Evolutionary conservation across 2,888 invertebrate species (phyloP), one percentile per base, ranked within the genome.

Genomic region (Pachydiplax longipennis): DNA sequence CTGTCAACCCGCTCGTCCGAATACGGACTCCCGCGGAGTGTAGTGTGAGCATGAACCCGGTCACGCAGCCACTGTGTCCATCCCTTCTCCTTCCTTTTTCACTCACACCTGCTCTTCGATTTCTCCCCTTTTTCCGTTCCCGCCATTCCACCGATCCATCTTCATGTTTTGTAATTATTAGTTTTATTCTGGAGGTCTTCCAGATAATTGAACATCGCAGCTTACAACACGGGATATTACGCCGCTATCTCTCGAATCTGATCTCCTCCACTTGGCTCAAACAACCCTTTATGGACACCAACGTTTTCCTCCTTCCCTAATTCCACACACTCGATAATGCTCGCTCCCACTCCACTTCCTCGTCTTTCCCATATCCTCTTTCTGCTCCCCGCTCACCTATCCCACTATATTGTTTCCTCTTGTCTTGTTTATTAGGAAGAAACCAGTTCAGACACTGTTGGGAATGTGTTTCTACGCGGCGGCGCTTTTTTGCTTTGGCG

Each of bases 171-270:
- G 87, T 87, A 87, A 87, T 87, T 87, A 87, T 87, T 87, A 87
- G 87, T 87, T 87, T 87, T 87, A 87, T 87, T 87, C 87, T 87
- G 87, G 61, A 61, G 37, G 87, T 87, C 87, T 87, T 87, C 87
- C 87, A 87, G 87, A 87, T 87, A 87, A 87, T 87, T 87, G 87
- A 87, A 87, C 87, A 87, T 87, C 87, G 87, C 87, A 65, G 87
- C 87, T 87, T 87, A 87, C 87, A 87, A 61, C 87, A 87, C 87
- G 87, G 87, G 61, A 87, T 87, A 87, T 87, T 87, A 87, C 87
- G 61, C 87, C 37, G 87, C 87, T 87, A 87, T 87, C 87, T 87
- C 61, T 61, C 61, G 61, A 48, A 87, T 87, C 87, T 87, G 87
- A 87, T 87, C 87, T 87, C 83, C 58, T 35, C 61, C 37, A 87